These are phyloP conservation scores for Silurus asotus DNA, from an alignment of 2,113 vertebrate genomes.

Conservation along the genomic window DNA sequence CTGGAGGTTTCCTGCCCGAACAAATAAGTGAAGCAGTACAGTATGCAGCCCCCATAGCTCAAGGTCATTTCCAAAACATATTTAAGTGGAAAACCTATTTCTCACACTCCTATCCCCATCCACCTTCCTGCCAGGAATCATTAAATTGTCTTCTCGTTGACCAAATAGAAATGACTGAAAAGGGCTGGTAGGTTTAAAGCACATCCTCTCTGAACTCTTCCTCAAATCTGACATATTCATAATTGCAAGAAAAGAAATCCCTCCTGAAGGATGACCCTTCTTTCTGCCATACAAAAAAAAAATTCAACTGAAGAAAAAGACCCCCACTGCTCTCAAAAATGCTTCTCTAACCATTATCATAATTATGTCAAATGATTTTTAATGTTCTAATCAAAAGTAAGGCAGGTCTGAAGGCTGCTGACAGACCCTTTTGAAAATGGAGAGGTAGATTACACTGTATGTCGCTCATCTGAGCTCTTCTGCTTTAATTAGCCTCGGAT, in stretches of 20 bases:
- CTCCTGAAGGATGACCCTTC: constrained; percentile 43
- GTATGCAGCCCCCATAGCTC: constrained; percentile 7
- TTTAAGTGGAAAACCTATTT: constrained; percentile 34
- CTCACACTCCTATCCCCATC: not conserved
- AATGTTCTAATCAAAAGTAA: constrained; percentile 61
- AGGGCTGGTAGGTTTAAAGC: constrained; percentile 12
- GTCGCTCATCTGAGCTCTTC: constrained; percentile 13
- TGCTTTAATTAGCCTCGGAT: constrained; percentile 52
- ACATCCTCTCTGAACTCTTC: constrained; percentile 40
- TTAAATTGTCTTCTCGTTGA: constrained; percentile 48
- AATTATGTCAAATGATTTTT: constrained; percentile 66
- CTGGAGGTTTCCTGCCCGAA: not conserved
- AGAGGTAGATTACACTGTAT: constrained; percentile 48
- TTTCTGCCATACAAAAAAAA: constrained; percentile 38
- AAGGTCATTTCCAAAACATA: constrained; percentile 40
- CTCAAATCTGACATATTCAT: constrained; percentile 56
- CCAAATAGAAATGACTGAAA: constrained; percentile 45
- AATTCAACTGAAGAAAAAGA: constrained; percentile 46
- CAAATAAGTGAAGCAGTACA: not conserved
- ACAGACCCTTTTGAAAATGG: constrained; percentile 57
- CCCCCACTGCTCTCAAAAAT: constrained; percentile 46
- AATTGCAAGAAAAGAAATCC: constrained; percentile 41
- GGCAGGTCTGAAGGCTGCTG: constrained; percentile 51
- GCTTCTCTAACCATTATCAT: constrained; percentile 53
- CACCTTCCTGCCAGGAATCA: constrained; percentile 21